These are phyloP conservation scores for Bolinopsis microptera DNA, from an alignment of 37 sponge, comb jelly and placozoan species.

Conservation along the genomic window DNA sequence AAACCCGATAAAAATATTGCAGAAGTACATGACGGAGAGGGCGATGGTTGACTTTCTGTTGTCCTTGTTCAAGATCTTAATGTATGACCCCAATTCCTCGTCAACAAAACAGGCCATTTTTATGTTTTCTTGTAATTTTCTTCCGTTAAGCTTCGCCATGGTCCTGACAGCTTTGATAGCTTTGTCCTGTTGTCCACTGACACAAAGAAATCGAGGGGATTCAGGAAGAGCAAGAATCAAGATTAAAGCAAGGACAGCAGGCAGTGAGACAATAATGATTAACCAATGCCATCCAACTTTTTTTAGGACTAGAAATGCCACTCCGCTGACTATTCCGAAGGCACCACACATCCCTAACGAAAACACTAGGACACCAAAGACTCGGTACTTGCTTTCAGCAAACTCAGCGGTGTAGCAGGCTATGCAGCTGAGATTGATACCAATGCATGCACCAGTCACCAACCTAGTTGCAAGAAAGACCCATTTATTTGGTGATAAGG, in stretches of 20 bases:
- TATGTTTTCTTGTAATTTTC: background rate
- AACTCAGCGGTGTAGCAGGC: conserved; percentile 15
- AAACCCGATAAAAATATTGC: background rate
- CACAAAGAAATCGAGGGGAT: conserved; percentile 25
- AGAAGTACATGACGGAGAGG: background rate
- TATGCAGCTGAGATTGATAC: background rate
- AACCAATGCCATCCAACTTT: conserved; percentile 4
- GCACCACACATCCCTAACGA: background rate
- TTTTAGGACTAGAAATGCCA: background rate
- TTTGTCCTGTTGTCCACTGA: background rate
- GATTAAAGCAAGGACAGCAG: background rate
- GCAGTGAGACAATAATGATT: background rate
- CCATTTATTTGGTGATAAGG: background rate
- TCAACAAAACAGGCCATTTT: background rate
- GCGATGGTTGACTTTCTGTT: background rate
- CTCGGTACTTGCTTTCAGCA: background rate
- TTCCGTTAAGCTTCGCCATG: background rate
- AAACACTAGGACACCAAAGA: background rate
- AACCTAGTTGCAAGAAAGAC: background rate
- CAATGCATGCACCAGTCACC: background rate
- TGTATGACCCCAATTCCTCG: background rate
- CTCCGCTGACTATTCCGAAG: background rate
- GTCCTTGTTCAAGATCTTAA: background rate
- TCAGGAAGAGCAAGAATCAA: background rate
- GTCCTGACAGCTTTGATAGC: background rate